phyloP scores from a whole-genome alignment of 1,140 invertebrate genomes.

The Drosophila grimshawi region DNA sequence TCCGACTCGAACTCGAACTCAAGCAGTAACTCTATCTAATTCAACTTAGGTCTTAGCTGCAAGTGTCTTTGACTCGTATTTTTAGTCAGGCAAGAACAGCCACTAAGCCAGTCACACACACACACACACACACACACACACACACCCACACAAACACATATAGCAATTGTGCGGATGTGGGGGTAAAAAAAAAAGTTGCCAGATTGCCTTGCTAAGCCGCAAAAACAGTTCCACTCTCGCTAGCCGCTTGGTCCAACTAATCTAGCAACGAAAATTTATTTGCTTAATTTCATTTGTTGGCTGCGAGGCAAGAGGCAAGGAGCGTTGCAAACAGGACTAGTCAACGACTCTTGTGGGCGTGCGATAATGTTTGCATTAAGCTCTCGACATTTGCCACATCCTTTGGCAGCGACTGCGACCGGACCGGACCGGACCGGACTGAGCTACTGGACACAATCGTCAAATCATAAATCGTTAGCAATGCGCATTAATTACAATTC shows the following conservation, averaged over 20 bases:
- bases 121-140: conserved; percentile 20
- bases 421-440: conserved; percentile 5
- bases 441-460: conserved; percentile 27
- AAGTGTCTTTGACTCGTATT: conserved; percentile 55
- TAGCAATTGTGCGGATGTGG: conserved; percentile 5
- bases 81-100: conserved; percentile 1
- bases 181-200: conserved; percentile 51
- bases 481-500: conserved; percentile 49
- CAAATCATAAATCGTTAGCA: conserved; percentile 50
- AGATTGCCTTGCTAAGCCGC: conserved; percentile 76
- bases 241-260: conserved; percentile 48
- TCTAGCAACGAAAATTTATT: conserved; percentile 77
- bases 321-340: not conserved
- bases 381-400: conserved; percentile 55
- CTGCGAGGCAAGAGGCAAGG: conserved; percentile 29
- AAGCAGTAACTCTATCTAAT: not conserved
- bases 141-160: conserved; percentile 21
- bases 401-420: conserved; percentile 14
- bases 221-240: conserved; percentile 60
- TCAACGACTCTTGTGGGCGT: conserved; percentile 46
- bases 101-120: conserved; percentile 47
- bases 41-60: conserved; percentile 65
- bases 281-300: conserved; percentile 82
- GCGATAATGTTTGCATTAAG: conserved; percentile 75
- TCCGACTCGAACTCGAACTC: conserved; percentile 45